Conservation (phyloP, 2,888 invertebrate genomes). For the Luffia ferchaultella region DNA sequence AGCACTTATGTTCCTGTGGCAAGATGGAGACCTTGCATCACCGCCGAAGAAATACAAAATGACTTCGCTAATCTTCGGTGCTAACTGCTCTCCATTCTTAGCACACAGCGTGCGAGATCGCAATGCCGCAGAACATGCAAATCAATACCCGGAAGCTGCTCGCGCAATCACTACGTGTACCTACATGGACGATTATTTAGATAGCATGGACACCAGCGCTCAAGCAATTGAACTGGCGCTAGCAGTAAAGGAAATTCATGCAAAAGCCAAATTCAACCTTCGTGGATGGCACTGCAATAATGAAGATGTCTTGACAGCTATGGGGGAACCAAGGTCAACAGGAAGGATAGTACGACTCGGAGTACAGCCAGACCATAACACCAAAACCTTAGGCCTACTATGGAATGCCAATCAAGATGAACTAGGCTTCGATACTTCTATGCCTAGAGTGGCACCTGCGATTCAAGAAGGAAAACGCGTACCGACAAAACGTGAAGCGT, state of each 20-base stretch:
- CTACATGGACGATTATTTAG: conserved; percentile 10
- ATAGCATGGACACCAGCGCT: conserved; percentile 1
- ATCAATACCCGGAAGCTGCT: conserved; percentile 10
- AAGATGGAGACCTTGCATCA: not conserved
- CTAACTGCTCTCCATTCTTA: conserved; percentile 12
- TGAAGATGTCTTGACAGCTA: too few relatives aligned
- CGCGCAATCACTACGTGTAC: not conserved
- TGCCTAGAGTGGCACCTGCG: too few relatives aligned
- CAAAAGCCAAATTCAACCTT: not conserved
- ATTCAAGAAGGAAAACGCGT: too few relatives aligned
- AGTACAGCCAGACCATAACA: too few relatives aligned
- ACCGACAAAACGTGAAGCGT: too few relatives aligned
- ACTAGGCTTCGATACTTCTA: too few relatives aligned
- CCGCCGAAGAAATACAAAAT: conserved; percentile 5
- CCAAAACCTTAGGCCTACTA: too few relatives aligned
- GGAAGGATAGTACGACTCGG: too few relatives aligned
- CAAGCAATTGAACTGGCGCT: conserved; percentile 1
- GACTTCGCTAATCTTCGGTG: conserved; percentile 15
- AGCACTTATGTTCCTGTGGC: conserved; percentile 4
- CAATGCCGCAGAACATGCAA: conserved; percentile 2
- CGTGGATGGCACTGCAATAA: not conserved
- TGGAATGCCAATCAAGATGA: too few relatives aligned
- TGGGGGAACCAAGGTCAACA: too few relatives aligned
- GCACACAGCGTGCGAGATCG: conserved; percentile 7
- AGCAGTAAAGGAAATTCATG: not conserved